Conservation (phyloP, 2,888 invertebrate species). For the Volucella inflata region DNA sequence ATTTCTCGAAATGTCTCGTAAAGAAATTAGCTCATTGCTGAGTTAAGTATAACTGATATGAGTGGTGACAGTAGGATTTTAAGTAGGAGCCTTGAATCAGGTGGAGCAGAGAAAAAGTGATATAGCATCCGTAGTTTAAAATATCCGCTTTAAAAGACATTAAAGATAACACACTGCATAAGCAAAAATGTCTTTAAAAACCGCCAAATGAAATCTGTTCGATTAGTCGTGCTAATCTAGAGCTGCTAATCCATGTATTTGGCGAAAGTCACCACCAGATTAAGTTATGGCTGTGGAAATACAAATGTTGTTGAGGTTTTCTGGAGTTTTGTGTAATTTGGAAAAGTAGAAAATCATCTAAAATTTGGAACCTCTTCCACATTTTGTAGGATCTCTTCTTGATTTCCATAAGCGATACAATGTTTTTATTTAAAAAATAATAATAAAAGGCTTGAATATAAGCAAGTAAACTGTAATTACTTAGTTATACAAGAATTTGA, state of each 20-base stretch:
- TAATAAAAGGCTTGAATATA: no score
- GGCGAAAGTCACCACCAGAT: slow-evolving; percentile 71
- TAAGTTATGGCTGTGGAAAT: no score
- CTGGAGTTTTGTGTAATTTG: no score
- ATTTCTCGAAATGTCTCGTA: slow-evolving; percentile 78
- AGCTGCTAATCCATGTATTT: slow-evolving; percentile 81
- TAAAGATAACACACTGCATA: slow-evolving; percentile 64
- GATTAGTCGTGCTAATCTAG: slow-evolving; percentile 75
- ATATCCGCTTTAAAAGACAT: slow-evolving; percentile 77
- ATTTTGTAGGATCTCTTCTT: no score
- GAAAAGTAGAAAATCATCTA: no score
- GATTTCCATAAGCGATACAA: no score
- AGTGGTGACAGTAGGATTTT: slow-evolving; percentile 11
- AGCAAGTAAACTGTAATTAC: no score
- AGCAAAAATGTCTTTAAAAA: slow-evolving; percentile 64
- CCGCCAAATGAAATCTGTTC: slow-evolving; percentile 76
- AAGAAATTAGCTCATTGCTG: slow-evolving; percentile 40
- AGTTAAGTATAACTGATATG: slow-evolving; percentile 29
- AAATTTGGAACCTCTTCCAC: no score
- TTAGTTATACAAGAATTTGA: no score
- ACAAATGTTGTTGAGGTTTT: no score
- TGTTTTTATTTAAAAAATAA: no score
- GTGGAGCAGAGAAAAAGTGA: slow-evolving; percentile 74
- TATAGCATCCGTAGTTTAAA: slow-evolving; percentile 83
- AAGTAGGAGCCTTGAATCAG: slow-evolving; percentile 5